phyloP scores from a whole-genome alignment of 2,797 vertebrate species.

The Percopsis omiscomaycus region DNA sequence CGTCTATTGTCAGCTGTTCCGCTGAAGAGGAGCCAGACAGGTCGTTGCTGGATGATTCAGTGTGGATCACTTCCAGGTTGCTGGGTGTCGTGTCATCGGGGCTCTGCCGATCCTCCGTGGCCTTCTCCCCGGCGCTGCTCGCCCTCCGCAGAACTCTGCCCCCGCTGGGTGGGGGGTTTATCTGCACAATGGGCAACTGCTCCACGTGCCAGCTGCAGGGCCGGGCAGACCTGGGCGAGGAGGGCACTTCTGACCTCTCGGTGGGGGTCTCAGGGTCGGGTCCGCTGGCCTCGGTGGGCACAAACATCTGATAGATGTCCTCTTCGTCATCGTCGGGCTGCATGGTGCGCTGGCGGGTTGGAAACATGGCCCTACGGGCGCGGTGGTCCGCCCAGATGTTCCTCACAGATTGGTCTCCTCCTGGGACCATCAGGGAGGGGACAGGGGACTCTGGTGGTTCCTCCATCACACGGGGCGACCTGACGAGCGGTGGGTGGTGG shows the following conservation, averaged over 20 bases:
- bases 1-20: slow-evolving; percentile 88
- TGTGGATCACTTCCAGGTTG: slow-evolving; percentile 70
- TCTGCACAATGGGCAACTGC: slow-evolving; percentile 68
- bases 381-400: slow-evolving; percentile 95
- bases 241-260: slow-evolving; percentile 68
- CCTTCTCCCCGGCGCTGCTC: slow-evolving; percentile 91
- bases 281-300: slow-evolving; percentile 80
- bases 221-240: slow-evolving; percentile 73
- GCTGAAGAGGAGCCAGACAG: slow-evolving; percentile 83
- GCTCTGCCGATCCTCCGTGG: slow-evolving; percentile 54
- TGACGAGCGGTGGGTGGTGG: slow-evolving; percentile 73
- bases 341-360: slow-evolving; percentile 83
- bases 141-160: slow-evolving; percentile 85
- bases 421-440: slow-evolving; percentile 75
- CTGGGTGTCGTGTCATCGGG: slow-evolving; percentile 45
- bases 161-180: slow-evolving; percentile 64
- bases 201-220: slow-evolving; percentile 95
- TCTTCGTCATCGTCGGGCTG: slow-evolving; percentile 89
- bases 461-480: slow-evolving; percentile 69
- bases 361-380: slow-evolving; percentile 90
- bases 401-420: slow-evolving; percentile 73
- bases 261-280: slow-evolving; percentile 70
- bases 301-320: slow-evolving; percentile 95
- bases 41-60: slow-evolving; percentile 76
- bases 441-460: slow-evolving; percentile 70